Evolutionary conservation across 2,113 vertebrate genomes (phyloP).

Genomic region (Microtus richardsoni): DNA sequence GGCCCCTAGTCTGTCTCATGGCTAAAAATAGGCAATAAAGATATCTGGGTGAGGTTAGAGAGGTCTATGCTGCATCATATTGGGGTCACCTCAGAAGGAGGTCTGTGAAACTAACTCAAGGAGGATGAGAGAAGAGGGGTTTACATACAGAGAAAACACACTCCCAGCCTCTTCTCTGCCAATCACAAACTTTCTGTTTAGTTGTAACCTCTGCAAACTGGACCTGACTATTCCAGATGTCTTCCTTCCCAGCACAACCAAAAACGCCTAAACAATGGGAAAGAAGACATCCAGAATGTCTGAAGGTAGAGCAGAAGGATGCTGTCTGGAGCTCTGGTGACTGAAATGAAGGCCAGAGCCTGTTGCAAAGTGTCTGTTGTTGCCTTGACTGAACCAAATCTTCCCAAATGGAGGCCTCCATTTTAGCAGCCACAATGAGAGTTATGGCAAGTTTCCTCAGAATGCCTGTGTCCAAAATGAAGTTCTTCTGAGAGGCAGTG

Average conservation of each 20-base stretch:
- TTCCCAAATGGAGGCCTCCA: background rate
- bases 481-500: background rate
- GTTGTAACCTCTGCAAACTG: background rate
- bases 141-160: background rate
- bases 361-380: background rate
- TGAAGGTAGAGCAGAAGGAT: background rate
- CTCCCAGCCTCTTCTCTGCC: background rate
- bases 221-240: background rate
- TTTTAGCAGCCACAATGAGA: background rate
- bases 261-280: background rate
- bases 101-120: background rate
- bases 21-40: background rate
- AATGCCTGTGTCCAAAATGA: background rate
- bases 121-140: background rate
- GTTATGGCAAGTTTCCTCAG: background rate
- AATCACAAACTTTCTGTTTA: background rate
- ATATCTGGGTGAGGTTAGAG: background rate
- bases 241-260: background rate
- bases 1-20: background rate
- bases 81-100: background rate
- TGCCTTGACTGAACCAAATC: background rate
- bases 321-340: background rate
- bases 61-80: background rate
- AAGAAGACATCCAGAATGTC: background rate
- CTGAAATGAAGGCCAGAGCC: background rate